Base-by-base conservation (phyloP, 2,888 invertebrate genomes). In the Xanthorhoe spadicearia region DNA sequence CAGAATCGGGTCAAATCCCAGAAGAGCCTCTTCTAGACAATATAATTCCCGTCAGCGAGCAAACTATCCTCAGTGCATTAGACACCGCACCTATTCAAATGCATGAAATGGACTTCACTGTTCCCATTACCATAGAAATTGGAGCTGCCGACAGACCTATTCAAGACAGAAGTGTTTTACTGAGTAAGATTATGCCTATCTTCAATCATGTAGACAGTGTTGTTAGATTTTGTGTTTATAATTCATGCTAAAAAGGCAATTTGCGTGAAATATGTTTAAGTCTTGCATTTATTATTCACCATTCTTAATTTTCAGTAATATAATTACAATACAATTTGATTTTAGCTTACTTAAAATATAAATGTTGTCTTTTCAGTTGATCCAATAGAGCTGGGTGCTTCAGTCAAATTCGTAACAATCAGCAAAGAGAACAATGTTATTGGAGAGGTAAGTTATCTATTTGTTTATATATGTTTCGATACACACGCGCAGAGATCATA, bases 41-140 rank as follows among this genome's bases (percentile, higher is more conserved):
- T 69, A 77, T 87, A 46, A 83, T 86, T 0, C 88, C 89, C 60
- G 88, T 91, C 35, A 91, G 89, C 66, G 92, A 92, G 68, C 90
- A 92, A 68, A 89, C 87, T 18, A 89, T 92, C 66, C 81, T 93
- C 0, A 85, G 85, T 69, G 87, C 87, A 1, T 75, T 93, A 19
- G 92, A 92, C 58, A 83, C 86, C 0, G 87, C 90, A 8, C 89
- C 89, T 69, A 81, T 87, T 6, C 87, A 85, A 32, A 79, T 88
- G 61, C 86, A 83, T 58, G 87, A 89, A 63, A 80, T 92, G 46
- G 90, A 93, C 65, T 90, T 83, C 58, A 91, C 88, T 10, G 78
- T 84, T 19, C 86, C 89, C 0, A 84, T 93, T 32, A 89, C 90
- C 28, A 88, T 93, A 61, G 92, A 93, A 69, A 90, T 93, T 57